These are phyloP conservation scores for Laothoe populi DNA, from an alignment of 2,888 invertebrate species.

Conservation along the genomic window DNA sequence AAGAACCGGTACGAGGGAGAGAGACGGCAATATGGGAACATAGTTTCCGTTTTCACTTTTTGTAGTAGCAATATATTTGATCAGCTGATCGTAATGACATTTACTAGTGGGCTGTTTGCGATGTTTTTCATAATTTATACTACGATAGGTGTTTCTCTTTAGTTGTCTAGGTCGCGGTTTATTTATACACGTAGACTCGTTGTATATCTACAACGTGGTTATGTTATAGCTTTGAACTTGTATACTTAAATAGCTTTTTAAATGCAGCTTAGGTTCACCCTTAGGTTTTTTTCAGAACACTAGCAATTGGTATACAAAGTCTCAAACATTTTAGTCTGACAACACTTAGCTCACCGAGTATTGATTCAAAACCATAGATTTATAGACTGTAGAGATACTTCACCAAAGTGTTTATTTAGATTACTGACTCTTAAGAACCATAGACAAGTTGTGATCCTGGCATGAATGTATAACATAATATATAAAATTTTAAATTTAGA, in stretches of 20 bases:
- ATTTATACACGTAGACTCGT: slow-evolving; percentile 61
- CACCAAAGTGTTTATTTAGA: neutral
- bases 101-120: slow-evolving; percentile 77
- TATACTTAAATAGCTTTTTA: no score
- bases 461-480: neutral
- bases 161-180: slow-evolving; percentile 78
- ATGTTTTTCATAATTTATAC: slow-evolving; percentile 83
- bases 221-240: neutral
- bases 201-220: no score
- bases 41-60: slow-evolving; percentile 84
- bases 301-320: neutral
- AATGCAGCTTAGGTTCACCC: no score
- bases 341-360: neutral
- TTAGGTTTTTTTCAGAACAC: neutral
- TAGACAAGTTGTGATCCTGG: slow-evolving; percentile 2
- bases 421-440: neutral
- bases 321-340: neutral
- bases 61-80: slow-evolving; percentile 85
- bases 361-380: neutral
- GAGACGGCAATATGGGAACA: slow-evolving; percentile 65
- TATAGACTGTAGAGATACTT: neutral
- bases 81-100: slow-evolving; percentile 84
- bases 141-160: slow-evolving; percentile 71
- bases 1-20: slow-evolving; percentile 43
- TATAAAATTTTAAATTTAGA: neutral